Base-by-base conservation (phyloP, 2,113 vertebrate species). In the Phalacrocorax brasilianus region DNA sequence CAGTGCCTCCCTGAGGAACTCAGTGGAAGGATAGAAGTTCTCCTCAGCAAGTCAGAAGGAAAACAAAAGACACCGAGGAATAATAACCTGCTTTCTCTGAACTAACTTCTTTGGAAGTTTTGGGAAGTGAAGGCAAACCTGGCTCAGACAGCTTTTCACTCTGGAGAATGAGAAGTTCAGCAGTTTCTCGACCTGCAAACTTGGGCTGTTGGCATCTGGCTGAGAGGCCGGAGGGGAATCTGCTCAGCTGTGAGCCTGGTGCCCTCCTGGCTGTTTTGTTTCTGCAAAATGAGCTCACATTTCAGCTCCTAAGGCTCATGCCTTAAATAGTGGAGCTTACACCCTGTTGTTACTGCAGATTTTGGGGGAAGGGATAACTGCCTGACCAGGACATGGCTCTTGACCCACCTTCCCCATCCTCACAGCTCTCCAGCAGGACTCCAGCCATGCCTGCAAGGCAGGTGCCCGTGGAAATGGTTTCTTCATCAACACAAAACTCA, bases 381-480 rank as follows among this genome's bases (percentile, higher is more conserved):
- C 7, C 44, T 71, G 68, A 27, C 52, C 35, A 65, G n/a, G 19
- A 38, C 26, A 12, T 0, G 1, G 62, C 44, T 53, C 65, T 56
- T 49, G 49, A 80, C 23, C 45, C 44, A 38, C 24, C 13, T 7
- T 50, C 13, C 35, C 20, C 26, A 8, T 8, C 30, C 49, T 27
- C 45, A 17, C n/a, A 32, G 30, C 20, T 55, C 45, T 24, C 50
- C 45, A 21, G 70, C 45, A 65, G 16, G 27, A 59, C 32, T 26
- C 50, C 63, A 81, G n/a, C 58, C 24, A 5, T 50, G 32, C 23
- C 58, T 2, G 0, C 40, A 18, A 58, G 53, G 65, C 65, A 55
- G 58, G 33, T 12, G 27, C 1, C 2, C 4, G 0, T 7, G n/a
- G 15, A 55, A 89, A 42, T 0, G 0, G 8, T 26, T 85, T 81